phyloP scores from a whole-genome alignment of 2,797 vertebrate genomes.

The Anas acuta region DNA sequence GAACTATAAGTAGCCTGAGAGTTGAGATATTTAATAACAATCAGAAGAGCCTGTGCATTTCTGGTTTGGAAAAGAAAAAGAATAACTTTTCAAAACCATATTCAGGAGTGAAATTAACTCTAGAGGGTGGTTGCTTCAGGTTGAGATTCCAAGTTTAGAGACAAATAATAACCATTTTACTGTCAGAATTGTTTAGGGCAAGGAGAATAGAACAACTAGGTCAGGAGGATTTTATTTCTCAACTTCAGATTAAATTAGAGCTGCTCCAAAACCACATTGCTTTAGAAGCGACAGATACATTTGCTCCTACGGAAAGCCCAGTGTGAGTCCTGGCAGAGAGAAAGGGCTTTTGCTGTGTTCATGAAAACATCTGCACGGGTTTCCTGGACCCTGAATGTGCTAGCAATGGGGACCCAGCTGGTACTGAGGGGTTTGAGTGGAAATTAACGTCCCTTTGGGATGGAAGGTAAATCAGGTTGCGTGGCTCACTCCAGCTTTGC shows the following conservation, averaged over 20 bases:
- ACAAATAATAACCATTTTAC: constrained; percentile 46
- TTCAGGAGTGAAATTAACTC: constrained; percentile 9
- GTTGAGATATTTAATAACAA: constrained; percentile 19
- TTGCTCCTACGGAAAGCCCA: constrained; percentile 61
- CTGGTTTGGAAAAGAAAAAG: neutral
- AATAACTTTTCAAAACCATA: neutral
- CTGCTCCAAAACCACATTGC: constrained; percentile 63
- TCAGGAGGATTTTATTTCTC: constrained; percentile 68
- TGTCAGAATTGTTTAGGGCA: constrained; percentile 60
- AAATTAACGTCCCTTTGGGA: neutral
- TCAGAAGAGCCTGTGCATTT: neutral
- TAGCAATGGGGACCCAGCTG: constrained; percentile 38
- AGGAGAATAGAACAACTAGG: constrained; percentile 43
- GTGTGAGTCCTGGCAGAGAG: constrained; percentile 61
- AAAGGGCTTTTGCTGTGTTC: constrained; percentile 32
- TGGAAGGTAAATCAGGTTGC: neutral
- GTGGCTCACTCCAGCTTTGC: neutral
- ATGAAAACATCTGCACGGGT: constrained; percentile 46
- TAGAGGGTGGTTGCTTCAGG: neutral
- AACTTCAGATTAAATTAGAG: constrained; percentile 70
- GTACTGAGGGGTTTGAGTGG: neutral
- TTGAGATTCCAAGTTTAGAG: constrained; percentile 31
- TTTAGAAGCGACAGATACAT: constrained; percentile 62
- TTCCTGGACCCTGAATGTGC: constrained; percentile 23
- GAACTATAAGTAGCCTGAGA: neutral